These are phyloP conservation scores for Bradypodion pumilum DNA, from an alignment of 2,797 vertebrate species.

Conservation along the genomic window DNA sequence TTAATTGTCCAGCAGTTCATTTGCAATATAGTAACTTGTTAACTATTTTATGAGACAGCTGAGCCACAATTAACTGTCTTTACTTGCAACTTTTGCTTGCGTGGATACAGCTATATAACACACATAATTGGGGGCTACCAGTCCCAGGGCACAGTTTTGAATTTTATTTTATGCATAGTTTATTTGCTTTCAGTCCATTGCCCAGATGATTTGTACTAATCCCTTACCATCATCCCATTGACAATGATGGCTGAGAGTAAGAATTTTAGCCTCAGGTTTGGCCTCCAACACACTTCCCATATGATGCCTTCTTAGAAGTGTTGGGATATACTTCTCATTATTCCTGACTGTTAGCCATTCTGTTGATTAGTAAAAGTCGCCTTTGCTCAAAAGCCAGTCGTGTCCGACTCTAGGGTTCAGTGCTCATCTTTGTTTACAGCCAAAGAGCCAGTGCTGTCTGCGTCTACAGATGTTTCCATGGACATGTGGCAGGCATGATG, in stretches of 20 bases:
- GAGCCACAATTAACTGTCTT: constrained; percentile 42
- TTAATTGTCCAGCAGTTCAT: constrained; percentile 47
- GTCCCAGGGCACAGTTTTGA: background rate
- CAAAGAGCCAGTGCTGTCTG: too few relatives aligned
- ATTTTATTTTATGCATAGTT: background rate
- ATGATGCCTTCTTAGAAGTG: too few relatives aligned
- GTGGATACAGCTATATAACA: background rate
- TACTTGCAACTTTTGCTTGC: constrained; percentile 53
- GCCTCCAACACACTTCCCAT: too few relatives aligned
- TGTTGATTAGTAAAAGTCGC: too few relatives aligned
- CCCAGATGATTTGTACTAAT: background rate
- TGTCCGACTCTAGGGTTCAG: too few relatives aligned
- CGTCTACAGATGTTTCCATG: too few relatives aligned
- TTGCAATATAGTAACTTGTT: constrained; percentile 41
- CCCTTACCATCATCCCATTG: background rate
- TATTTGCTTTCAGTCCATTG: background rate
- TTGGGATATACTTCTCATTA: too few relatives aligned
- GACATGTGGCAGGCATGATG: too few relatives aligned
- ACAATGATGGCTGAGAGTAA: background rate
- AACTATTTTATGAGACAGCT: constrained; percentile 59
- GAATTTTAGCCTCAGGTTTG: background rate
- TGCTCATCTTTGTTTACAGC: too few relatives aligned
- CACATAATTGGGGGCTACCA: background rate
- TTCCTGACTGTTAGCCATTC: too few relatives aligned
- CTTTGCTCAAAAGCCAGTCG: too few relatives aligned